Conservation (phyloP, 2,113 vertebrate genomes). For the Benitochromis conjunctus region DNA sequence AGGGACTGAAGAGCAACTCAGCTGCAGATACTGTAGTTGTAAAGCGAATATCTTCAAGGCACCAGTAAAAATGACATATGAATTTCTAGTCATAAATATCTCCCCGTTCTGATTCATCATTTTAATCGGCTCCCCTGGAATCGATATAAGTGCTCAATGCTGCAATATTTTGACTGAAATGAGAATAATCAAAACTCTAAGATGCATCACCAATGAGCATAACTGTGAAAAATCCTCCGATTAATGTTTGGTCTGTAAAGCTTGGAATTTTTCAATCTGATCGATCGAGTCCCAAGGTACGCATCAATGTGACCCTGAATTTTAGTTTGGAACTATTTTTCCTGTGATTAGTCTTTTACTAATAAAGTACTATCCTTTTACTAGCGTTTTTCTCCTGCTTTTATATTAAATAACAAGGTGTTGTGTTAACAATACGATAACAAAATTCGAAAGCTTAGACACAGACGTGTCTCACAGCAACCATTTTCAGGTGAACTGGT, state of each 20-base stretch:
- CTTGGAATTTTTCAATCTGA: not conserved
- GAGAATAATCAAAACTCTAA: not conserved
- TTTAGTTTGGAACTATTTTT: not conserved
- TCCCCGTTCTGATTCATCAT: not conserved
- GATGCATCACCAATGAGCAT: not conserved
- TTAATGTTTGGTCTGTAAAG: not conserved
- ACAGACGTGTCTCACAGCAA: not conserved
- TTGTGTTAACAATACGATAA: not conserved
- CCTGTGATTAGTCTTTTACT: not conserved
- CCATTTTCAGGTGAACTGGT: not conserved
- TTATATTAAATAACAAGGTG: not conserved
- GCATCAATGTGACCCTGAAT: not conserved
- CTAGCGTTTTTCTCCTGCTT: not conserved
- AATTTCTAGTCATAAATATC: not conserved
- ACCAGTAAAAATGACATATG: not conserved
- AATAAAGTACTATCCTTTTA: not conserved
- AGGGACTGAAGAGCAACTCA: not conserved
- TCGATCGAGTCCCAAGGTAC: not conserved
- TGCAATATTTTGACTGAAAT: not conserved
- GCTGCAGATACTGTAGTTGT: not conserved
- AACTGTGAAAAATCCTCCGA: not conserved
- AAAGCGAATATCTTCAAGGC: not conserved
- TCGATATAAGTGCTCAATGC: not conserved
- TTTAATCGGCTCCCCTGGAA: not conserved
- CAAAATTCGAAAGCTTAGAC: not conserved